Evolutionary conservation across 2,797 vertebrate species (phyloP).

Genomic region (Crypturellus tataupa): DNA sequence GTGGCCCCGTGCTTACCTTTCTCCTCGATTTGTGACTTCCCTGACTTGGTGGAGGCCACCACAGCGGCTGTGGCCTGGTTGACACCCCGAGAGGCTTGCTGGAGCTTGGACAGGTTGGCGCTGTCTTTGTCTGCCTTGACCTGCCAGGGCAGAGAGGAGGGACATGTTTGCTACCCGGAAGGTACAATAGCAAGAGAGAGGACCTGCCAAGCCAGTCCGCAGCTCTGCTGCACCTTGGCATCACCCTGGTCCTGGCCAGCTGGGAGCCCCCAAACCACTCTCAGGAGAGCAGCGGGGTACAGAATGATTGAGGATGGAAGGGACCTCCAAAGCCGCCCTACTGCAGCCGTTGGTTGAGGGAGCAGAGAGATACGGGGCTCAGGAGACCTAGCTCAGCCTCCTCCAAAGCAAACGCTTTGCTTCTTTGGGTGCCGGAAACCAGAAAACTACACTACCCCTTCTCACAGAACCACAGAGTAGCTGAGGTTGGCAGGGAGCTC

Average conservation of each 20-base stretch:
- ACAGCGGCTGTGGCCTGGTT: constrained; percentile 93
- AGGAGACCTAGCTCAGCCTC: background rate
- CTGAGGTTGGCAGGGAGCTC: too few relatives aligned
- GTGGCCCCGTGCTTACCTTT: constrained; percentile 79
- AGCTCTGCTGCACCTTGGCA: background rate
- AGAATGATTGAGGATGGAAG: too few relatives aligned
- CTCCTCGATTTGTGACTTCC: constrained; percentile 94
- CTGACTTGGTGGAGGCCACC: constrained; percentile 95
- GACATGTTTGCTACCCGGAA: fast-evolving
- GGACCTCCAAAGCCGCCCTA: background rate
- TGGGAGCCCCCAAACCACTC: fast-evolving
- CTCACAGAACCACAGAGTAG: too few relatives aligned
- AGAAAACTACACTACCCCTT: background rate
- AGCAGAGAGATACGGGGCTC: fast-evolving
- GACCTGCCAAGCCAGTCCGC: background rate
- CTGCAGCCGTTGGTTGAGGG: fast-evolving
- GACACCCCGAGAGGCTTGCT: constrained; percentile 91
- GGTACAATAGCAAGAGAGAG: background rate
- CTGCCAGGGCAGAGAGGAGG: constrained; percentile 69
- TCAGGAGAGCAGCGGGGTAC: background rate
- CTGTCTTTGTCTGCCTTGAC: constrained; percentile 98
- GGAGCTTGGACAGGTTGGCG: constrained; percentile 88
- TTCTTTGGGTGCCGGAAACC: fast-evolving
- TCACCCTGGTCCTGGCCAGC: background rate
- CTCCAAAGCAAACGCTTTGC: too few relatives aligned